These are phyloP conservation scores for Diachasma alloeum DNA, from an alignment of 1,140 invertebrate genomes.

Conservation along the genomic window DNA sequence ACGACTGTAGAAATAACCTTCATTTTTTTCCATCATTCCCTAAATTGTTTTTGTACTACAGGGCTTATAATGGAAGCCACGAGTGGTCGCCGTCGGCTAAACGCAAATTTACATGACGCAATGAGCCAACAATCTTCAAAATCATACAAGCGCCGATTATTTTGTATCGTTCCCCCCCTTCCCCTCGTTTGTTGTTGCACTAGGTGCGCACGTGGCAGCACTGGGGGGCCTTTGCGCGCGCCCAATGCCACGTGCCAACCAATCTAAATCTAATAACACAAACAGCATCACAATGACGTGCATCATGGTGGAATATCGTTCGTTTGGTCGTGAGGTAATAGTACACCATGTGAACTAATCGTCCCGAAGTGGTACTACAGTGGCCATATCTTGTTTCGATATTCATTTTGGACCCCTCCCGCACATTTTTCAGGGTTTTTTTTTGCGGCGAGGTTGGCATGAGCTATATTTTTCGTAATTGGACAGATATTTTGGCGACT, in stretches of 20 bases:
- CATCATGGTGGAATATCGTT: constrained; percentile 34
- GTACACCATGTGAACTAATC: constrained; percentile 64
- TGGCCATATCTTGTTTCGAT: constrained; percentile 52
- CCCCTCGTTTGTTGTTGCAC: neutral
- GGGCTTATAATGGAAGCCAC: constrained; percentile 26
- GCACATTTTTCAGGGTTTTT: neutral
- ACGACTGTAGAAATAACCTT: neutral
- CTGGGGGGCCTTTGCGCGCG: neutral
- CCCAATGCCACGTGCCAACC: constrained; percentile 47
- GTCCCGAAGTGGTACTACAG: constrained; percentile 52
- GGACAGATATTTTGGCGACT: neutral
- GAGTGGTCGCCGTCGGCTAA: constrained; percentile 20
- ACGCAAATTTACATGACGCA: constrained; percentile 27
- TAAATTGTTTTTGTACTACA: constrained; percentile 19
- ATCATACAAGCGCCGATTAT: constrained; percentile 28
- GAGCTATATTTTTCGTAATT: constrained; percentile 5
- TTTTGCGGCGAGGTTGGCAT: neutral
- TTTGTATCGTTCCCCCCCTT: constrained; percentile 27
- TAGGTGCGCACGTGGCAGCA: neutral
- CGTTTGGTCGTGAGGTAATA: constrained; percentile 46
- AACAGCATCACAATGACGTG: constrained; percentile 54
- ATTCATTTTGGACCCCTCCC: constrained; percentile 40
- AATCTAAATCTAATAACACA: constrained; percentile 64
- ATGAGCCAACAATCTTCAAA: constrained; percentile 21
- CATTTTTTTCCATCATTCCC: neutral